These are phyloP conservation scores for Microcebus griseorufus DNA, from an alignment of 2,113 vertebrate species.

Conservation along the genomic window DNA sequence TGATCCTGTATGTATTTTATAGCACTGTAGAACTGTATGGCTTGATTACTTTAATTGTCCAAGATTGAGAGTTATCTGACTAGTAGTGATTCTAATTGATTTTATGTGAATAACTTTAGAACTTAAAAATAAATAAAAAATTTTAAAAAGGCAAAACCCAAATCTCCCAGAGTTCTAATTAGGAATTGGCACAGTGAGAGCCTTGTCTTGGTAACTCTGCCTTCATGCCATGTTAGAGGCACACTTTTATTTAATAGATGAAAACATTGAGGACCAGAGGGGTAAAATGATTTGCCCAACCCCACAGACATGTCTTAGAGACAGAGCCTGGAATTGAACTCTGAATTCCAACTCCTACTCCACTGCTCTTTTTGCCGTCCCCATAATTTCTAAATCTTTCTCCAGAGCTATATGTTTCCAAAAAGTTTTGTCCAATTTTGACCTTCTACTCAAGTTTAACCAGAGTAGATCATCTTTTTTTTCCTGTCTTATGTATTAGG, in stretches of 20 bases:
- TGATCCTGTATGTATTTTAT: neutral
- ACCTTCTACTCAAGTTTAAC: neutral
- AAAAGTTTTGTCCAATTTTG: neutral
- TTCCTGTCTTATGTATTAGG: neutral
- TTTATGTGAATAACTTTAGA: constrained; percentile 12
- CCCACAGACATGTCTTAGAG: neutral
- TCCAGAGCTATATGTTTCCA: neutral
- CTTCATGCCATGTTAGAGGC: neutral
- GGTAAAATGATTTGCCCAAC: neutral
- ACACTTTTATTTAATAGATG: neutral
- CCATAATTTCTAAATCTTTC: neutral
- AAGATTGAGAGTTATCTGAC: neutral
- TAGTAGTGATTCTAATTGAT: constrained; percentile 8
- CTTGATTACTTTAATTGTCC: neutral
- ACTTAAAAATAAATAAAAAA: neutral
- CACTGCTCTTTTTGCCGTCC: neutral
- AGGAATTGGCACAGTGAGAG: neutral
- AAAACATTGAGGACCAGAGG: neutral
- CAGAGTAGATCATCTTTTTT: neutral
- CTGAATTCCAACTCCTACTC: neutral
- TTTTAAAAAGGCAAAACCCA: neutral
- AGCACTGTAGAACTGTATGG: neutral
- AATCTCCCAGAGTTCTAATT: neutral
- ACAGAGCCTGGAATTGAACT: neutral
- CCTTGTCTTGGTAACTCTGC: neutral